Base-by-base conservation (phyloP, 2,113 vertebrate species). In the Nesogale talazaci region DNA sequence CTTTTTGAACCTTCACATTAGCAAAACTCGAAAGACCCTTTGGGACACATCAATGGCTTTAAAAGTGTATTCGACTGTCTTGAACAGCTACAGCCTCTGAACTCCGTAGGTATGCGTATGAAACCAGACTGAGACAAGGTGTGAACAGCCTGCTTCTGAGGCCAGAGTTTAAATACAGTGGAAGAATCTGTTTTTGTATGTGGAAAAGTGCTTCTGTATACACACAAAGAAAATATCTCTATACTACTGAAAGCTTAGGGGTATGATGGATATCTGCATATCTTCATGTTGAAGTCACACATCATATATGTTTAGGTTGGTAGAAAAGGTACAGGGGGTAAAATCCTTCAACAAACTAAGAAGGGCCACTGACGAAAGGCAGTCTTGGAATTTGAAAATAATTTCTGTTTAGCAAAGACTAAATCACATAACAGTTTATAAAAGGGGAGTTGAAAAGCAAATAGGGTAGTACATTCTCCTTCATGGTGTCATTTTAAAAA, bases 161-260 rank as follows among this genome's bases (percentile, higher is more conserved):
- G n/a, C 16, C 38, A 85, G 82, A 52, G 61, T 46, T 91, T 95
- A 92, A 92, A 84, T 93, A 93, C 77, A 92, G 59, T 84, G 90
- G 38, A 92, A 87, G 42, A 77, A 84, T 29, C 3, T 22, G 81
- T 90, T 59, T 92, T 94, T 94, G 78, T 14, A 86, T 94, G 78
- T 14, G 83, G 72, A 86, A 91, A 90, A 80, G 80, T n/a, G 19
- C n/a, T 59, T 29, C 83, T 14, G 79, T 40, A 59, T 31, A 91
- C 27, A 86, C 2, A 74, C 40, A 74, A 1, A 19, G 10, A 74
- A 36, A 65, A 56, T 42, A 63, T 15, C 61, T 89, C 78, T 69
- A 65, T 17, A 59, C 11, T 69, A 57, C 65, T 40, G 12, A 70
- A 86, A 74, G 2, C 31, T 89, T 74, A 82, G 29, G 40, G 61